Conservation (phyloP, 2,113 vertebrate species). For the Anhinga anhinga region DNA sequence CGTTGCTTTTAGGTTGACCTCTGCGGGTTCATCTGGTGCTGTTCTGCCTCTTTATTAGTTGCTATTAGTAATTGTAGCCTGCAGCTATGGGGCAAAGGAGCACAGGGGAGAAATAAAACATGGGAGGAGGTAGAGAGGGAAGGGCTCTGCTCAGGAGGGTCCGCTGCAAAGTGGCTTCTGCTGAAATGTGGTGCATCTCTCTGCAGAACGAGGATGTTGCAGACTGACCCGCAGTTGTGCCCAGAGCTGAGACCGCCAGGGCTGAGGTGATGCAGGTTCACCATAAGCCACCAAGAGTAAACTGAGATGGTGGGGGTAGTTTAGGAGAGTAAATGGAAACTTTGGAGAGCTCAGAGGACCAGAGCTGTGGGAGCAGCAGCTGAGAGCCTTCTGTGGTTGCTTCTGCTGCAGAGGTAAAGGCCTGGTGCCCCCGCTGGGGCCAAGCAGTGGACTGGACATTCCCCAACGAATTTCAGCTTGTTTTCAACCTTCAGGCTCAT, state of each 20-base stretch:
- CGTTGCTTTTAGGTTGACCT: background rate
- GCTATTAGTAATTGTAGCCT: slow-evolving; percentile 8
- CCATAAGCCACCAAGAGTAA: background rate
- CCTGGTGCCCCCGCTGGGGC: rapidly evolving
- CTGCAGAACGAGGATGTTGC: rapidly evolving
- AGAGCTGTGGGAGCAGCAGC: background rate
- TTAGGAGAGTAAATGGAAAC: background rate
- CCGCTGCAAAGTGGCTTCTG: background rate
- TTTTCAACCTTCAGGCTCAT: background rate
- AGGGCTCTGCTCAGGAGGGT: background rate
- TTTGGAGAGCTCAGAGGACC: background rate
- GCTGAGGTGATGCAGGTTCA: background rate
- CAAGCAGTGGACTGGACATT: background rate
- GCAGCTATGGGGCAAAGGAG: background rate
- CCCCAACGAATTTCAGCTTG: background rate
- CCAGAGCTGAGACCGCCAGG: background rate
- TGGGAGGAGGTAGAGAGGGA: background rate
- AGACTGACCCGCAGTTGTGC: background rate
- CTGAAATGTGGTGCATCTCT: rapidly evolving
- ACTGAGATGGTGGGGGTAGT: background rate
- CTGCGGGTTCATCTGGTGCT: background rate
- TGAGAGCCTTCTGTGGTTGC: background rate
- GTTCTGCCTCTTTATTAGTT: slow-evolving; percentile 6
- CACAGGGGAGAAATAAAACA: background rate
- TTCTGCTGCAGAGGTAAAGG: background rate